These are phyloP conservation scores for Eufriesea mexicana DNA, from an alignment of 1,140 invertebrate genomes.

Conservation along the genomic window DNA sequence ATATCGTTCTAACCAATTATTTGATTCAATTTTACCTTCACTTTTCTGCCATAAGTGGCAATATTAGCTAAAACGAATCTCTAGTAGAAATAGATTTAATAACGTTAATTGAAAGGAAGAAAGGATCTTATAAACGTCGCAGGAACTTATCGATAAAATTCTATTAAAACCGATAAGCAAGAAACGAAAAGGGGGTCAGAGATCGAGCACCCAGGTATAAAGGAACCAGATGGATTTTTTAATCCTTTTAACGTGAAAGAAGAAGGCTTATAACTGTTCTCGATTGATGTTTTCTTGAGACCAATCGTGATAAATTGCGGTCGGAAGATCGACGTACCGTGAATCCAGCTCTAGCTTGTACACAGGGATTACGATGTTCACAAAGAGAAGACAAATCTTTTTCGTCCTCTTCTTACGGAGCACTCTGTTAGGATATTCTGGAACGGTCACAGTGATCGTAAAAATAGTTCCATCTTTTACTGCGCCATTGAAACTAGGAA, in stretches of 20 bases:
- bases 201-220: not conserved
- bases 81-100: not conserved
- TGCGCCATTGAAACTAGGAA: not conserved
- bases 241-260: conserved; percentile 23
- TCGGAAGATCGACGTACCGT: conserved; percentile 12
- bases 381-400: conserved; percentile 35
- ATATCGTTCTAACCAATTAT: no score
- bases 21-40: no score
- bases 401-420: not conserved
- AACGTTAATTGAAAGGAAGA: not conserved
- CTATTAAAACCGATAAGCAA: not conserved
- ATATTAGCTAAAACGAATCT: no score
- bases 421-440: no score
- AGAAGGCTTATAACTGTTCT: conserved; percentile 14
- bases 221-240: conserved; percentile 10
- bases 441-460: not conserved
- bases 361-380: conserved; percentile 20
- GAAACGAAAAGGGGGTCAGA: not conserved
- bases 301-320: conserved; percentile 22
- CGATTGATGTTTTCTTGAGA: conserved; percentile 29
- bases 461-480: not conserved
- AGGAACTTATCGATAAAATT: not conserved
- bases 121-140: no score
- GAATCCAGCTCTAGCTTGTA: conserved; percentile 13
- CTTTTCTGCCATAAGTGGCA: no score